phyloP scores from a whole-genome alignment of 2,888 invertebrate species.

The Limenitis camilla region DNA sequence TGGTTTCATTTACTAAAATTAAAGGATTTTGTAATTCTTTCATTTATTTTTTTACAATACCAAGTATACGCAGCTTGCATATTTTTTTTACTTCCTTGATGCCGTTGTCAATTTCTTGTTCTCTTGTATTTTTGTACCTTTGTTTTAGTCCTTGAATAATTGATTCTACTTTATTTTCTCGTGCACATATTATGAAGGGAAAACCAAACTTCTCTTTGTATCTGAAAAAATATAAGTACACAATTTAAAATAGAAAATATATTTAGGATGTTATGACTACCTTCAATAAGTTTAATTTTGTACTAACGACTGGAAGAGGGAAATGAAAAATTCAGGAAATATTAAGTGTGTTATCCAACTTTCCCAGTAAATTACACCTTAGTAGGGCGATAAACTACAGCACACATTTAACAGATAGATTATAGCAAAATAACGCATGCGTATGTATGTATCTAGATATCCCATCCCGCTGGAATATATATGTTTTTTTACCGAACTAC shows the following conservation, averaged over 20 bases:
- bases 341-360: too few species aligned
- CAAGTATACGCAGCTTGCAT: constrained; percentile 73
- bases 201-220: constrained; percentile 79
- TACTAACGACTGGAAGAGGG: too few species aligned
- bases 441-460: too few species aligned
- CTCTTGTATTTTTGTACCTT: constrained; percentile 67
- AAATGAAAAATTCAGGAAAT: too few species aligned
- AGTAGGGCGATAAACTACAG: too few species aligned
- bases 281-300: too few species aligned
- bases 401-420: too few species aligned
- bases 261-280: too few species aligned
- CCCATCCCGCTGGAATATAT: too few species aligned
- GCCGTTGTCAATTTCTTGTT: constrained; percentile 72
- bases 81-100: constrained; percentile 82
- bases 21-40: constrained; percentile 1
- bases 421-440: too few species aligned
- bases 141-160: constrained; percentile 73
- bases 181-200: constrained; percentile 80
- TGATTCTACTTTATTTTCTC: constrained; percentile 75
- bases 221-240: constrained; percentile 44
- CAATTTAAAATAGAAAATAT: background rate
- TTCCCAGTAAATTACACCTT: too few species aligned
- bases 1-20: constrained; percentile 10
- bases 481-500: too few species aligned
- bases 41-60: constrained; percentile 54